Base-by-base conservation (phyloP, 1,140 invertebrate species). In the Nebria ingens region DNA sequence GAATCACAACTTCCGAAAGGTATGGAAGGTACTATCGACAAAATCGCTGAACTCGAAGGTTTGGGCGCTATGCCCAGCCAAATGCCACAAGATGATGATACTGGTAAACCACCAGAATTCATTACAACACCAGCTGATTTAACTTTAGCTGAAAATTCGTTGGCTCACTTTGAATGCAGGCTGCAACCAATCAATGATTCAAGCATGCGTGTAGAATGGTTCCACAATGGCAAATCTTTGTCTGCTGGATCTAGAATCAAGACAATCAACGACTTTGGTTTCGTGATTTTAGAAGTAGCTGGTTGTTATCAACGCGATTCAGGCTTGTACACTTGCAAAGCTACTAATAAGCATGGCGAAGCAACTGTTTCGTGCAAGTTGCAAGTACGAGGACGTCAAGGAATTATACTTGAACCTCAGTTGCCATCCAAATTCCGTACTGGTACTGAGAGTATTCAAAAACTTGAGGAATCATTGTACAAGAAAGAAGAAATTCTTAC, bases 191-290 rank as follows among this genome's bases (percentile, higher is more conserved):
- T 93, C 6, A 91, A 91, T 63, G 93, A 97, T 73, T 87, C 89
- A 1, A 91, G 86, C 56, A 88, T 97, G 86, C 79, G 86, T 60
- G 91, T 97, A 13, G 93, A 97, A 73, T 97, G 93, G 93, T 97
- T 86, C 81, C 92, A 96, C 62, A 95, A 97, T 70, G 93, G 93
- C 23, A 92, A 94, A 74, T 80, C 91, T 9, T 74, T 96, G 45
- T 82, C 86, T 63, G 83, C 88, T 57, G 91, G 91, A 50, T 91
- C 89, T 6, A 80, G 91, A 69, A 84, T 93, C 54, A 93, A 93
- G 68, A 93, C 89, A 0, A 93, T 93, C 56, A 91, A 91, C 62
- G 91, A 96, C 66, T 95, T 95, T 73, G 92, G 92, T 21, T 94
- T 92, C 65, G 91, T 95, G 1, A 94, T 94, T 63, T 73, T 96